Conservation (phyloP, 2,888 invertebrate genomes). For the Andricus curvator region DNA sequence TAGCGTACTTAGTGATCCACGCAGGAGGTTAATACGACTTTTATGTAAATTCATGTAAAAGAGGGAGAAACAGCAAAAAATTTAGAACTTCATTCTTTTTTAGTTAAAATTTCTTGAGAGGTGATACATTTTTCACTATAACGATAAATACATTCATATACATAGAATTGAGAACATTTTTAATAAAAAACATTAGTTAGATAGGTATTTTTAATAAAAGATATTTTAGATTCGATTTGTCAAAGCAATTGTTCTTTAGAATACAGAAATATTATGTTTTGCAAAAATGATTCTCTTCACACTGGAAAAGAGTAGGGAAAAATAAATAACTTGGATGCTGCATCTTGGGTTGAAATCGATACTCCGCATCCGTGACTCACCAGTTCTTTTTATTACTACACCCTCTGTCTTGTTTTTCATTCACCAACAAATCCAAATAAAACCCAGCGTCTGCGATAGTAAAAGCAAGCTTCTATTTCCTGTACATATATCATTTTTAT, state of each 20-base stretch:
- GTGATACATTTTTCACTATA: background rate
- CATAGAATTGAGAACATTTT: too few species aligned
- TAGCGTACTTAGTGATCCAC: background rate
- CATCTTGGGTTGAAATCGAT: constrained; percentile 9
- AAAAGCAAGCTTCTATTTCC: background rate
- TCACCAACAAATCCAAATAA: constrained; percentile 15
- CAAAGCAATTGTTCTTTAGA: too few species aligned
- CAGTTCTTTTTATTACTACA: constrained; percentile 18
- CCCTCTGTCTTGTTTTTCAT: constrained; percentile 14
- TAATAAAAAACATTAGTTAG: too few species aligned
- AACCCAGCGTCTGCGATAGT: background rate
- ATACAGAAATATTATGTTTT: too few species aligned
- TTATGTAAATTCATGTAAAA: background rate
- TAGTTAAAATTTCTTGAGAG: background rate
- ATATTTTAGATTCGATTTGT: too few species aligned
- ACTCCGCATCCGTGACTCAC: constrained; percentile 36
- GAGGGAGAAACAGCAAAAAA: background rate
- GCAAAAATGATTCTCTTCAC: too few species aligned
- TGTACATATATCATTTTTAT: background rate
- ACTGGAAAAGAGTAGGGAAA: background rate
- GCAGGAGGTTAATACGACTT: background rate
- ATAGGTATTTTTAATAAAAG: too few species aligned
- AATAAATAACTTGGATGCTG: constrained; percentile 30
- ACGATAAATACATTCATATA: background rate
- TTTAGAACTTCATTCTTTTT: background rate